A percentile compares a stretch with the other conserved stretches of the same genome.
phyloP scores from a whole-genome alignment of 30 jellyfish, hydroid and myxozoan genomes.

The Nemopilema nomurai region DNA sequence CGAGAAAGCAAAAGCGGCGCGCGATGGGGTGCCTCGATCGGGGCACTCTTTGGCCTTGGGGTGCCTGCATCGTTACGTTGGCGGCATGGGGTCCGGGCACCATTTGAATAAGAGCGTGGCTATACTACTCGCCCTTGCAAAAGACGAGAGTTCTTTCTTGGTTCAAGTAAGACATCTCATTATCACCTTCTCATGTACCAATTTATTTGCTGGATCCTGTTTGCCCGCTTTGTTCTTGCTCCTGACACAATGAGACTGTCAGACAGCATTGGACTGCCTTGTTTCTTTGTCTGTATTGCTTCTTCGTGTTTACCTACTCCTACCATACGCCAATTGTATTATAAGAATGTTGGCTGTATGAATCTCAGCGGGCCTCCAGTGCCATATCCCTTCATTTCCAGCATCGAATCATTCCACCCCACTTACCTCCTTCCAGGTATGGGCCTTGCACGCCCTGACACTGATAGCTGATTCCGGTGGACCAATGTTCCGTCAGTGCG shows the following conservation, averaged over 20 bases:
- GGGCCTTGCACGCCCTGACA: constrained; percentile 97
- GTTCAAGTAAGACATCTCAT: constrained; percentile 72
- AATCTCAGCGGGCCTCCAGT: neutral
- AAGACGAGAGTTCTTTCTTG: constrained; percentile 85
- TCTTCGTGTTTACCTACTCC: too few species aligned
- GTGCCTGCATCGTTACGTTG: constrained; percentile 97
- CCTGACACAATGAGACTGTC: too few species aligned
- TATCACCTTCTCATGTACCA: neutral
- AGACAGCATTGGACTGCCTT: too few species aligned
- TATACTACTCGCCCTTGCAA: constrained; percentile 89
- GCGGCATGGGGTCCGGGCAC: constrained; percentile 99
- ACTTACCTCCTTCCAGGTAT: constrained; percentile 48
- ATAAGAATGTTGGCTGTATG: too few species aligned
- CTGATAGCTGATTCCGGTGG: constrained; percentile 99
- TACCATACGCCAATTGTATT: too few species aligned
- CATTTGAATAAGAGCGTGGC: constrained; percentile 91
- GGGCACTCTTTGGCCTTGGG: constrained; percentile 99
- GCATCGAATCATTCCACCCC: neutral
- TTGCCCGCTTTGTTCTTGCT: too few species aligned
- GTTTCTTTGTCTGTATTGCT: too few species aligned
- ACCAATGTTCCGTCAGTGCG: constrained; percentile 94
- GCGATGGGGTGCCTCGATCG: constrained; percentile 90
- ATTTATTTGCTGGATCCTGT: too few species aligned
- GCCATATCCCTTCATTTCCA: neutral
- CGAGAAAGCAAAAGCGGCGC: constrained; percentile 92